Evolutionary conservation across 1,140 invertebrate genomes (phyloP).

Genomic region (Lycorma delicatula): DNA sequence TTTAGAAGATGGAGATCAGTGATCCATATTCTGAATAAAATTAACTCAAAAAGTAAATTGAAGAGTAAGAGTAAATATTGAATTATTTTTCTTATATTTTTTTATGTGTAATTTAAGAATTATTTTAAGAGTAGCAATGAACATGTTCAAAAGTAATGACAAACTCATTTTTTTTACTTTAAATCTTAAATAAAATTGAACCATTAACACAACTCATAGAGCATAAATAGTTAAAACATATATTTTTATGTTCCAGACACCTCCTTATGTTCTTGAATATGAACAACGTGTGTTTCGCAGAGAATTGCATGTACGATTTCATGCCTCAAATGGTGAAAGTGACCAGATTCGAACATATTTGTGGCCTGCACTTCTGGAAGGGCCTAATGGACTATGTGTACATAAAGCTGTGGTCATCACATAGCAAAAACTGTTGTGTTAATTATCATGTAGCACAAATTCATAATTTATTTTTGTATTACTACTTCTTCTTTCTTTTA

Average conservation of each 20-base stretch:
- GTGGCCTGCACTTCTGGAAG: constrained; percentile 62
- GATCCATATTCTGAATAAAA: too few relatives aligned
- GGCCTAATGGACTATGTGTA: constrained; percentile 51
- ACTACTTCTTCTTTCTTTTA: background rate
- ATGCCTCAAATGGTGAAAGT: constrained; percentile 48
- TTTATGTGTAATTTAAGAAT: too few relatives aligned
- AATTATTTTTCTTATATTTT: too few relatives aligned
- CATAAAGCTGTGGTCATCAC: constrained; percentile 65
- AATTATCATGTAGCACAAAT: background rate
- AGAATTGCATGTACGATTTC: constrained; percentile 54
- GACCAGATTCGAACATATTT: constrained; percentile 52
- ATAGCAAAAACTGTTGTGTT: constrained; percentile 6
- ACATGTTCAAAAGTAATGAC: too few relatives aligned
- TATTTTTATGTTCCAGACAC: constrained; percentile 37
- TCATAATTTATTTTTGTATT: background rate
- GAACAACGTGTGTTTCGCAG: constrained; percentile 47
- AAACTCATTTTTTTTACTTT: too few relatives aligned
- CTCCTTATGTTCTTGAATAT: constrained; percentile 45
- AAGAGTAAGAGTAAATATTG: too few relatives aligned
- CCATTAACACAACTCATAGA: background rate
- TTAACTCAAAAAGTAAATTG: too few relatives aligned
- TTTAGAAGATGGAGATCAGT: too few relatives aligned
- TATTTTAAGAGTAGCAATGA: too few relatives aligned
- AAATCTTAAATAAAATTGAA: background rate
- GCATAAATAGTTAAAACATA: background rate